phyloP scores from a whole-genome alignment of 2,797 vertebrate species.

The Potorous gilbertii region DNA sequence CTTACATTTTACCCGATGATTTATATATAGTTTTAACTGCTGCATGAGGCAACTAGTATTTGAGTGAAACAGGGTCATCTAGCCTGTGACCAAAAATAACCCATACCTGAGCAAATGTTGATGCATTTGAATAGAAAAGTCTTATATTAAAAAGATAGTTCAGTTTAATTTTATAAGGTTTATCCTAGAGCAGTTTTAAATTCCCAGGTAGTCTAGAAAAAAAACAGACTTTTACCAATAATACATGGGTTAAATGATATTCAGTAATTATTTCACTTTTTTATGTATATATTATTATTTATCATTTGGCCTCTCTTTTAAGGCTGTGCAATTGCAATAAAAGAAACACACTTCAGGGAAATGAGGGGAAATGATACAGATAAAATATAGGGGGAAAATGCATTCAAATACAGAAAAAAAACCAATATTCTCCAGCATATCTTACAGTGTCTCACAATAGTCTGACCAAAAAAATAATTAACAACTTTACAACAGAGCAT shows the following conservation, averaged over 20 bases:
- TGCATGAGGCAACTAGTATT: not conserved
- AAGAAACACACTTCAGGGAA: conserved; percentile 53
- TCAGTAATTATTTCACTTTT: conserved; percentile 38
- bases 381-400: conserved; percentile 30
- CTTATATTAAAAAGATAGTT: not conserved
- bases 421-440: not conserved
- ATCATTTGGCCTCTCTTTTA: not conserved
- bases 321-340: conserved; percentile 11
- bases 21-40: not conserved
- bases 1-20: not conserved
- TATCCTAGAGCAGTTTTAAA: conserved; percentile 32
- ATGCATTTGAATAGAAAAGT: conserved; percentile 2
- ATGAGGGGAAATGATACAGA: conserved; percentile 41
- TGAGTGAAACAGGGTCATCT: conserved; percentile 13
- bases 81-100: conserved; percentile 30
- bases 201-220: conserved; percentile 31
- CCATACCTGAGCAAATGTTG: not conserved
- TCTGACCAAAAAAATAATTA: conserved; percentile 8
- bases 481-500: conserved; percentile 56
- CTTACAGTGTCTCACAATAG: not conserved
- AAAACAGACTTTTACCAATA: conserved; percentile 17
- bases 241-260: conserved; percentile 22
- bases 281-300: conserved; percentile 23
- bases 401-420: conserved; percentile 51
- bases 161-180: conserved; percentile 6